Conservation (phyloP, 2,888 invertebrate species). For the Cerastoderma edule region DNA sequence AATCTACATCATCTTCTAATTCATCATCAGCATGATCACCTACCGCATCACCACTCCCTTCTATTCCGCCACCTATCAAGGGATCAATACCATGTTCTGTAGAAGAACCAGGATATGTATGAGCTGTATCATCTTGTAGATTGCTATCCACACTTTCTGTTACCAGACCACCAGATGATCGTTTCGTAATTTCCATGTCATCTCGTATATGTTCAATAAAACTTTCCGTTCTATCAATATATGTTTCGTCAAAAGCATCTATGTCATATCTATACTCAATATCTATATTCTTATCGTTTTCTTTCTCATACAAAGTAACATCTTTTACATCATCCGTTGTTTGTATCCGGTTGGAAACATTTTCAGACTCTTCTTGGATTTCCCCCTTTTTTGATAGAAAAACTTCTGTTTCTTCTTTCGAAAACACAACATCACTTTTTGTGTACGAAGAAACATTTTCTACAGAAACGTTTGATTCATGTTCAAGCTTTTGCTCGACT, state of each 20-base stretch:
- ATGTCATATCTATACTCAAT: constrained; percentile 43
- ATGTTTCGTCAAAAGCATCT: constrained; percentile 48
- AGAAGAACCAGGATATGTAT: constrained; percentile 1
- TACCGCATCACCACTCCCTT: neutral
- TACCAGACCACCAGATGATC: neutral
- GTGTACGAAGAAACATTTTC: no score
- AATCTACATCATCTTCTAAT: constrained; percentile 46
- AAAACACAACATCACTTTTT: no score
- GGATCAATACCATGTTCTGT: neutral
- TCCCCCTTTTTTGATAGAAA: no score
- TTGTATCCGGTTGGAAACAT: no score
- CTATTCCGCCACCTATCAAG: neutral
- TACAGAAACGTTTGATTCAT: neutral
- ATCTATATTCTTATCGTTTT: constrained; percentile 24
- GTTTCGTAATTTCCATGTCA: constrained; percentile 24
- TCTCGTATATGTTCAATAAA: constrained; percentile 48
- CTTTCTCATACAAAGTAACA: constrained; percentile 1
- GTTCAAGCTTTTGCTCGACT: constrained; percentile 34
- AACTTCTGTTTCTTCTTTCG: no score
- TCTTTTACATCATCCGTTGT: no score
- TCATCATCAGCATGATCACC: constrained; percentile 3
- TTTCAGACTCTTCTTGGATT: no score
- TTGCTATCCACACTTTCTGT: constrained; percentile 9
- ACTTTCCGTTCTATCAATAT: constrained; percentile 65
- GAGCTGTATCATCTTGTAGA: neutral